Evolutionary conservation across 2,113 vertebrate species (phyloP).

Genomic region (Cyrtonyx montezumae): DNA sequence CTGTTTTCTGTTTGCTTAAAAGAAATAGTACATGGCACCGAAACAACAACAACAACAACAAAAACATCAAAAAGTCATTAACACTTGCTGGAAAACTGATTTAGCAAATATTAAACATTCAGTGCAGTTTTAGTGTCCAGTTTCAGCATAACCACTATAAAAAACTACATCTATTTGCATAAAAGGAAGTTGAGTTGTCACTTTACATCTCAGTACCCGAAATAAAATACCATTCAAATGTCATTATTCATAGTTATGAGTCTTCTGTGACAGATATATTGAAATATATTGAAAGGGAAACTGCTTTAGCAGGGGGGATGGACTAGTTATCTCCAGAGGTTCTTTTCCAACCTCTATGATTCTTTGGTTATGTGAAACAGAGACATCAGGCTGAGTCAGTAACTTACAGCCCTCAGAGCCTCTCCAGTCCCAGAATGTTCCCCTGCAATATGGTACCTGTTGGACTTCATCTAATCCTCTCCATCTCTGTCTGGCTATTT

Average conservation of each 20-base stretch:
- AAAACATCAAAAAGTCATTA: slow-evolving; percentile 1
- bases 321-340: background rate
- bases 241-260: background rate
- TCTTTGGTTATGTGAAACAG: background rate
- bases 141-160: background rate
- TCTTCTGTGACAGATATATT: background rate
- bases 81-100: background rate
- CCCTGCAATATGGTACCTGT: background rate
- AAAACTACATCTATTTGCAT: background rate
- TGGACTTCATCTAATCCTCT: background rate
- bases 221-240: background rate
- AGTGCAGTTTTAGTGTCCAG: background rate
- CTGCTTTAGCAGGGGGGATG: background rate
- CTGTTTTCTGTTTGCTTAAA: background rate
- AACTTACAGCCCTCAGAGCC: background rate
- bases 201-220: background rate
- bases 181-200: background rate
- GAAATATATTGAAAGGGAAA: background rate
- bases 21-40: background rate
- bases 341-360: background rate
- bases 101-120: slow-evolving; percentile 37
- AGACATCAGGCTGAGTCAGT: background rate
- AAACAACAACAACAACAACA: background rate
- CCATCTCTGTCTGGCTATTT: background rate
- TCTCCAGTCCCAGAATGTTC: background rate